Evolutionary conservation across 2,888 invertebrate species (phyloP).

Genomic region (Pegoplata infirma): DNA sequence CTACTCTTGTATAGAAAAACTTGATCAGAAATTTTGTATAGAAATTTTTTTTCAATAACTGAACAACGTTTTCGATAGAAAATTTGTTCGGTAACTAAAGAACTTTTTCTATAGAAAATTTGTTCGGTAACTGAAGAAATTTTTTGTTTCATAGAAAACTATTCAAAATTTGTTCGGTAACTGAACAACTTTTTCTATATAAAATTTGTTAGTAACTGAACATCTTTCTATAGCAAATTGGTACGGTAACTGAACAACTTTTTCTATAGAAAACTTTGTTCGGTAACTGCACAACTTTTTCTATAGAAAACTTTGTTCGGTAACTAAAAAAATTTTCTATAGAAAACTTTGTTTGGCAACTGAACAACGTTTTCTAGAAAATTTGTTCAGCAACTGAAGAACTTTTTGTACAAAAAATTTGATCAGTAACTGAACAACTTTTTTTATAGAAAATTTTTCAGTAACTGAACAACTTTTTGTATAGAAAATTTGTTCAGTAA

Average conservation of each 20-base stretch:
- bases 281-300: background rate
- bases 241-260: background rate
- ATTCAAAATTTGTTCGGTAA: background rate
- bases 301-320: background rate
- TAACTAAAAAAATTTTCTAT: background rate
- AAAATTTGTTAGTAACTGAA: background rate
- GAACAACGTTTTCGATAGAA: background rate
- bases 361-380: background rate
- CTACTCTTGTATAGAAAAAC: too few relatives aligned
- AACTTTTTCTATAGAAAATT: background rate
- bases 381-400: background rate
- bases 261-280: background rate
- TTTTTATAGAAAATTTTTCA: too few relatives aligned
- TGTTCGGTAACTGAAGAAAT: background rate
- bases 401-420: too few relatives aligned
- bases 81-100: background rate
- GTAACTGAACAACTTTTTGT: too few relatives aligned
- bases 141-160: too few relatives aligned
- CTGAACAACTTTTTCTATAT: background rate
- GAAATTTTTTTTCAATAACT: too few relatives aligned
- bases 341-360: background rate
- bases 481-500: too few relatives aligned
- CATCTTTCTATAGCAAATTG: background rate
- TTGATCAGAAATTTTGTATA: too few relatives aligned
- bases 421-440: too few relatives aligned